These are phyloP conservation scores for Spheniscus humboldti DNA, from an alignment of 2,797 vertebrate species.

Conservation along the genomic window DNA sequence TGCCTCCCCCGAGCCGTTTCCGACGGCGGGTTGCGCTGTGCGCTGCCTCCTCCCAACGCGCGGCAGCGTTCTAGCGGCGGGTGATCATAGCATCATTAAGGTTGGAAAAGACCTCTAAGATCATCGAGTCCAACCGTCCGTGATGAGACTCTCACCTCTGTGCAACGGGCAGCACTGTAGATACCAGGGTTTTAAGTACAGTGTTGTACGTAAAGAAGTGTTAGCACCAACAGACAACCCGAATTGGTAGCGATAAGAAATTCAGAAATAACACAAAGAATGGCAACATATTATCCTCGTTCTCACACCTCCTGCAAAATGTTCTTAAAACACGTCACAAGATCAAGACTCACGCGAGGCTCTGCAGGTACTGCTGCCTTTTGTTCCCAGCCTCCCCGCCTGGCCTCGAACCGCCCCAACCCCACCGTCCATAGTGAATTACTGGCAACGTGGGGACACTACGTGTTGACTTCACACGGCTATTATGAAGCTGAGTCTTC, in stretches of 20 bases:
- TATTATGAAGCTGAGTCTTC: rapidly evolving
- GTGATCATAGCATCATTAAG: too few relatives aligned
- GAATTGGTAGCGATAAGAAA: rapidly evolving
- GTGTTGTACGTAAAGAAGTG: rapidly evolving
- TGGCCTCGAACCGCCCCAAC: not conserved
- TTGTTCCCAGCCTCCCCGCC: not conserved
- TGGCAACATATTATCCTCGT: rapidly evolving
- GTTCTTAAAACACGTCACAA: not conserved
- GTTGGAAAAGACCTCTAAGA: too few relatives aligned
- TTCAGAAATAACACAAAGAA: not conserved
- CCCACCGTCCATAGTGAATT: rapidly evolving
- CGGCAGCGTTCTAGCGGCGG: rapidly evolving
- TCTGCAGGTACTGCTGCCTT: not conserved
- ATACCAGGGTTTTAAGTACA: rapidly evolving
- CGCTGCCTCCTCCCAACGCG: not conserved
- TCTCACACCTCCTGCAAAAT: not conserved
- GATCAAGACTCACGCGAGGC: rapidly evolving
- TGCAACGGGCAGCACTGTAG: rapidly evolving
- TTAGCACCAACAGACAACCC: not conserved
- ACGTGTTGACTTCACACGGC: rapidly evolving
- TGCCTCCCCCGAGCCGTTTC: too few relatives aligned
- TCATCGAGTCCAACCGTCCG: too few relatives aligned
- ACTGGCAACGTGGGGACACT: rapidly evolving
- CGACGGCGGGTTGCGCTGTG: too few relatives aligned
- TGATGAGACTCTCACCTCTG: not conserved